Conservation (phyloP, 2,888 invertebrate genomes). For the Microctonus hyperodae region DNA sequence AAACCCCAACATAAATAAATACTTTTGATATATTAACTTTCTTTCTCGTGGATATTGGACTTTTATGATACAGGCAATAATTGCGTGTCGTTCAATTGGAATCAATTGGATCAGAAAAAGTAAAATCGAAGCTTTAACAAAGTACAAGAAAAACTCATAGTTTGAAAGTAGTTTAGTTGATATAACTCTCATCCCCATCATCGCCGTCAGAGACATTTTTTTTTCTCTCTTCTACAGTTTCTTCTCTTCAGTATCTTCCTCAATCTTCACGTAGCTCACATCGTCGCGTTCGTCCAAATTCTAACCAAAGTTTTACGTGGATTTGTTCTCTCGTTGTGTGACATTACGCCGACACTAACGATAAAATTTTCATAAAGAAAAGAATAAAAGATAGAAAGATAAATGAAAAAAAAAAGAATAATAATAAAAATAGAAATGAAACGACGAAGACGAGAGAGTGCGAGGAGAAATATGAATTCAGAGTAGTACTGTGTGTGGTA, state of each 20-base stretch:
- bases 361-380: constrained; percentile 25
- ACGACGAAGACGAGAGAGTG: constrained; percentile 8
- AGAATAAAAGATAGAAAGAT: constrained; percentile 19
- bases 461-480: constrained; percentile 25
- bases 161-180: constrained; percentile 9
- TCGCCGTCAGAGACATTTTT: constrained; percentile 7
- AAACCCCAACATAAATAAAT: no score
- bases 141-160: not conserved
- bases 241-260: constrained; percentile 5
- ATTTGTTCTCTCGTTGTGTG: constrained; percentile 11
- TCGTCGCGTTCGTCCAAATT: constrained; percentile 25
- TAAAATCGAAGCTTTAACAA: not conserved
- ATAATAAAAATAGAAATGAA: constrained; percentile 11
- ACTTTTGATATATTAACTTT: no score
- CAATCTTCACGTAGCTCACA: not conserved
- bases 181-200: constrained; percentile 23
- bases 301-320: constrained; percentile 18
- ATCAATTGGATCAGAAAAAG: no score
- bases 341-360: not conserved
- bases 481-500: constrained; percentile 9
- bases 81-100: no score
- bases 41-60: no score
- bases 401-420: constrained; percentile 2
- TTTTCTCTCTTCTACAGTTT: not conserved
- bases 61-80: no score